Percentiles rank a stretch among this genome's conserved stretches.
These are phyloP conservation scores for Glyptemys insculpta DNA, from an alignment of 2,797 vertebrate genomes.

Conservation along the genomic window DNA sequence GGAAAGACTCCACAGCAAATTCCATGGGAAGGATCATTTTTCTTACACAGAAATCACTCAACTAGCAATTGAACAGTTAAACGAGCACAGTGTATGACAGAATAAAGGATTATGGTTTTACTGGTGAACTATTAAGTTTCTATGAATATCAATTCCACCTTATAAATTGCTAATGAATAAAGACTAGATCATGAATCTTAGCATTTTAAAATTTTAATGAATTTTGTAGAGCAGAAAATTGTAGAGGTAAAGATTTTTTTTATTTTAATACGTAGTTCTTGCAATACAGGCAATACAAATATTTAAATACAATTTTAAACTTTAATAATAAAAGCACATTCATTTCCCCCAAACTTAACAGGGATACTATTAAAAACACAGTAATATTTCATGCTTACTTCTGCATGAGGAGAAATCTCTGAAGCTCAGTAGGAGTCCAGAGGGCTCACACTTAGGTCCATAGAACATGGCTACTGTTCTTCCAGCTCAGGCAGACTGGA, in stretches of 20 bases:
- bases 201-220: not conserved
- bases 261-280: not conserved
- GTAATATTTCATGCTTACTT: not conserved
- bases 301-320: not conserved
- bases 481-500: not conserved
- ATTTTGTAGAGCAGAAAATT: not conserved
- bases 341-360: not conserved
- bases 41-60: not conserved
- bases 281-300: not conserved
- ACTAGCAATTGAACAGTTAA: not conserved
- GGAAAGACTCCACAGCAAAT: not conserved
- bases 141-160: not conserved
- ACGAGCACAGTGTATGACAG: not conserved
- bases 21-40: not conserved
- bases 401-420: not conserved
- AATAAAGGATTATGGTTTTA: not conserved
- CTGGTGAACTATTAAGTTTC: not conserved
- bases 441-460: not conserved
- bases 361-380: not conserved
- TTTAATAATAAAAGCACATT: not conserved
- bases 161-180: not conserved
- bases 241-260: not conserved
- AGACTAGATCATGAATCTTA: not conserved
- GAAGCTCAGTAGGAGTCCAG: not conserved
- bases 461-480: not conserved